Percentiles rank a stretch among this genome's conserved stretches.
These are phyloP conservation scores for Rhingia rostrata DNA, from an alignment of 2,888 invertebrate species.

Conservation along the genomic window DNA sequence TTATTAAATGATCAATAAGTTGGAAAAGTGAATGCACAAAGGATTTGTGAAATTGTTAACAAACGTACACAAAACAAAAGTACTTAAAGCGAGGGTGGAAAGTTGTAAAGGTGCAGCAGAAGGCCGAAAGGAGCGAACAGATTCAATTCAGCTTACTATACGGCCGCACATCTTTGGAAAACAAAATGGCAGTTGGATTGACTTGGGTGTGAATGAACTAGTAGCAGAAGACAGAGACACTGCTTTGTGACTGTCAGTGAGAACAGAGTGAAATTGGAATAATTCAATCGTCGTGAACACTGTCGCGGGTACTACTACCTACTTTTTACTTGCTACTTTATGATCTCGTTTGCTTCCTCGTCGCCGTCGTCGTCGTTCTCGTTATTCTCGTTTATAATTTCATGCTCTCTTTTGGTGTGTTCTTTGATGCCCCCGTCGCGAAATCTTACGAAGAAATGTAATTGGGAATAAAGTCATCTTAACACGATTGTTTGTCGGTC, in stretches of 20 bases:
- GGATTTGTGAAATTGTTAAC: not conserved
- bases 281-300: conserved; percentile 68
- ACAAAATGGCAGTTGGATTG: conserved; percentile 81
- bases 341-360: conserved; percentile 29
- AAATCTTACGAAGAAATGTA: conserved; percentile 22
- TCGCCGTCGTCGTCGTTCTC: conserved; percentile 14
- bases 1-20: conserved; percentile 10
- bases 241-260: conserved; percentile 56
- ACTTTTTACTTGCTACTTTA: conserved; percentile 54
- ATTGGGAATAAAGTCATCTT: conserved; percentile 4
- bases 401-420: conserved; percentile 21
- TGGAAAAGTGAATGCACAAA: not conserved
- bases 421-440: conserved; percentile 10
- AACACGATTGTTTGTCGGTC: conserved; percentile 26
- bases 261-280: conserved; percentile 68
- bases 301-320: conserved; percentile 58
- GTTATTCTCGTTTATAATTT: conserved; percentile 44
- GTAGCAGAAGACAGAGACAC: conserved; percentile 71
- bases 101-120: conserved; percentile 24
- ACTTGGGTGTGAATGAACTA: conserved; percentile 77
- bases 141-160: conserved; percentile 48
- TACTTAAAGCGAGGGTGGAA: conserved; percentile 6
- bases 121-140: conserved; percentile 18
- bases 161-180: conserved; percentile 76
- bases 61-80: conserved; percentile 7